A percentile compares a stretch with the other conserved stretches of the same genome.
Evolutionary conservation across 1,140 invertebrate genomes (phyloP).

Genomic region (Polyergus mexicanus): DNA sequence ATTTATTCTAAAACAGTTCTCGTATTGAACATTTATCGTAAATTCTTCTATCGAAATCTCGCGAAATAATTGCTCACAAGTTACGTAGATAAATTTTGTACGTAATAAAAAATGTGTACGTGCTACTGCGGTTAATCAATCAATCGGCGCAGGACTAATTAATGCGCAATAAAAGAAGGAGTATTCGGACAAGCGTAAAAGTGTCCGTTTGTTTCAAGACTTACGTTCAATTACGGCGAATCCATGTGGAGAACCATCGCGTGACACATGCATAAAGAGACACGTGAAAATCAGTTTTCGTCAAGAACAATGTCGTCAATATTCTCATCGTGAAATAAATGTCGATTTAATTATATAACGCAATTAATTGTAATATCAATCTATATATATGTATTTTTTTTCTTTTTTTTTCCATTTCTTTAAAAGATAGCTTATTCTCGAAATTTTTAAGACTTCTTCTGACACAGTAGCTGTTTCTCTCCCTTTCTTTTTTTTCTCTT

Average conservation of each 20-base stretch:
- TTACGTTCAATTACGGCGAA: slow-evolving; percentile 64
- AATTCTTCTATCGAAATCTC: not conserved
- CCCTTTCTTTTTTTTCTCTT: no score
- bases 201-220: slow-evolving; percentile 55
- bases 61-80: not conserved
- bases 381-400: no score
- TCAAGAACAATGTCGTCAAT: slow-evolving; percentile 22
- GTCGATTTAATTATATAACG: not conserved
- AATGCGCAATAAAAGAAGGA: slow-evolving; percentile 12
- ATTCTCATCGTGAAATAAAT: slow-evolving; percentile 24
- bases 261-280: slow-evolving; percentile 56
- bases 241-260: slow-evolving; percentile 64
- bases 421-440: not conserved
- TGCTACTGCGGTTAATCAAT: slow-evolving; percentile 46
- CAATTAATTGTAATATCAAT: slow-evolving; percentile 19
- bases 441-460: not conserved
- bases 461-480: not conserved
- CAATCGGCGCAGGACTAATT: slow-evolving; percentile 47
- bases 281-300: slow-evolving; percentile 55
- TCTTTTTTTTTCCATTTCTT: not conserved
- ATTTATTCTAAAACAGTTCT: not conserved
- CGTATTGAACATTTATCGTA: not conserved
- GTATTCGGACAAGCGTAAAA: slow-evolving; percentile 52
- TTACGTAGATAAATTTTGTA: not conserved
- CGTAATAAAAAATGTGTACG: not conserved